A percentile compares a stretch with the other conserved stretches of the same genome.
Evolutionary conservation across 2,888 invertebrate species (phyloP).

Genomic region (Schizaphis graminum): DNA sequence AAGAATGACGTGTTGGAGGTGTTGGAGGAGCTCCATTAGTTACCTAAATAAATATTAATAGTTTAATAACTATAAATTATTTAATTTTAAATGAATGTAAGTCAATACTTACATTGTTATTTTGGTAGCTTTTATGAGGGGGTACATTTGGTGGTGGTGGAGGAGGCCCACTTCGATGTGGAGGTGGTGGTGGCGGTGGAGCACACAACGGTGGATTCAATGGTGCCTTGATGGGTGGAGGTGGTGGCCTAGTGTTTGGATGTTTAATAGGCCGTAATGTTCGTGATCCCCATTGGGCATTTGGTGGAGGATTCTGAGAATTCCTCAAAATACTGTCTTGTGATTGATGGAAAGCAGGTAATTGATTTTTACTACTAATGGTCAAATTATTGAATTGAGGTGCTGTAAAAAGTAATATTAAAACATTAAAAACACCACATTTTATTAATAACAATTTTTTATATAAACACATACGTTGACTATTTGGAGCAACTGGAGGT

Average conservation of each 20-base stretch:
- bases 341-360: slow-evolving; percentile 55
- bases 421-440: slow-evolving; percentile 67
- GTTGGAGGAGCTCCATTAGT: slow-evolving; percentile 71
- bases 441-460: not conserved
- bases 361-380: slow-evolving; percentile 62
- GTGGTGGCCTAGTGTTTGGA: slow-evolving; percentile 57
- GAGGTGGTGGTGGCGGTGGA: slow-evolving; percentile 59
- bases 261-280: slow-evolving; percentile 61
- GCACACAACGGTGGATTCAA: slow-evolving; percentile 52
- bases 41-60: slow-evolving; percentile 28
- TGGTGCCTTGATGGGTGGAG: slow-evolving; percentile 51
- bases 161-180: slow-evolving; percentile 38
- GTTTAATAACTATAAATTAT: not conserved
- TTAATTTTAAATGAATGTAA: not conserved
- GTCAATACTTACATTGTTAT: slow-evolving; percentile 53
- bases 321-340: slow-evolving; percentile 60
- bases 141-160: slow-evolving; percentile 59
- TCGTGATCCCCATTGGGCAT: slow-evolving; percentile 49
- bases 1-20: slow-evolving; percentile 73
- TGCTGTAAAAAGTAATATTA: slow-evolving; percentile 35
- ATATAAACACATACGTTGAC: slow-evolving; percentile 68
- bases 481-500: slow-evolving; percentile 74
- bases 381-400: slow-evolving; percentile 62
- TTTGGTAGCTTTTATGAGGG: slow-evolving; percentile 55
- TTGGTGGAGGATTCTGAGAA: slow-evolving; percentile 10